Conservation (phyloP, 1,140 invertebrate genomes). For the Macrostomum lignano region DNA sequence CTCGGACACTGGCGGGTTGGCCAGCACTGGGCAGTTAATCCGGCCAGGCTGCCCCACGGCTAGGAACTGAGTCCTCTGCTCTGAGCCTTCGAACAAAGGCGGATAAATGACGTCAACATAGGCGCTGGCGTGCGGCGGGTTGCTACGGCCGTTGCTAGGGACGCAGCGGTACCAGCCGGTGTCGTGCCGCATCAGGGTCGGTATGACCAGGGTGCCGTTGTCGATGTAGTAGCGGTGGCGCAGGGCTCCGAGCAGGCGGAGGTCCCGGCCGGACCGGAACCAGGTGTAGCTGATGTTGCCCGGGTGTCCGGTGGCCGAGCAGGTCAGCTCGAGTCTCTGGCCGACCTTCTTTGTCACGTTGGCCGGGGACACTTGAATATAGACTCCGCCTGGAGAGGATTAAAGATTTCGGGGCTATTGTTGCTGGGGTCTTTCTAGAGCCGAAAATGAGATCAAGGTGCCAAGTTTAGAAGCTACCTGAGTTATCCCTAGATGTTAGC, state of each 20-base stretch:
- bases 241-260: constrained; percentile 4
- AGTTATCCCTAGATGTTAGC: no score
- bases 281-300: constrained; percentile 76
- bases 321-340: constrained; percentile 65
- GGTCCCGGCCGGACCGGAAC: constrained; percentile 17
- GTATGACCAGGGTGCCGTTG: constrained; percentile 15
- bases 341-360: constrained; percentile 81
- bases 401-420: no score
- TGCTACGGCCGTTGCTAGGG: constrained; percentile 76
- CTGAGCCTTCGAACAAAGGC: no score
- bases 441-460: no score
- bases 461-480: no score
- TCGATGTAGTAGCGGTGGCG: constrained; percentile 9
- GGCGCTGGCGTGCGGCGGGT: constrained; percentile 64
- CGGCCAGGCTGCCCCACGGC: constrained; percentile 66
- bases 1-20: constrained; percentile 69
- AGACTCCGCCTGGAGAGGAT: no score
- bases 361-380: constrained; percentile 54
- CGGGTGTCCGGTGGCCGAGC: constrained; percentile 69
- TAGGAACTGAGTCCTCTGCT: constrained; percentile 64
- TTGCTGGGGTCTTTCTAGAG: no score
- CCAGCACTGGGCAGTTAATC: constrained; percentile 78
- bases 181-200: constrained; percentile 31
- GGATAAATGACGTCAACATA: constrained; percentile 91
- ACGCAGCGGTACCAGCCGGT: constrained; percentile 75